These are phyloP conservation scores for Thera obeliscata DNA, from an alignment of 2,888 invertebrate species.

Conservation along the genomic window DNA sequence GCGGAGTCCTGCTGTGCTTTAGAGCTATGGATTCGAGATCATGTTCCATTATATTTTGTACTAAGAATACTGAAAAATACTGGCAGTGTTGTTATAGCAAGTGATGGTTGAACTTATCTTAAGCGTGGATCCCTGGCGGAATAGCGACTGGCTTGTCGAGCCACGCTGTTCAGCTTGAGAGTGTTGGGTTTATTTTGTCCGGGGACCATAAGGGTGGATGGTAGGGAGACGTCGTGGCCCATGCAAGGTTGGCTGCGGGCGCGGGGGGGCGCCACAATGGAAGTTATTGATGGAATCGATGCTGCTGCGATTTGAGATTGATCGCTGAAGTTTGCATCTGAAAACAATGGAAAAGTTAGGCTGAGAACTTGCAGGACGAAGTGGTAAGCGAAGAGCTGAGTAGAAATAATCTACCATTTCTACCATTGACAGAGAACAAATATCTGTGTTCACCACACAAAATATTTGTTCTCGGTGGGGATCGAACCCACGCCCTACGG, in stretches of 20 bases:
- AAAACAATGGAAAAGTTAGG: slow-evolving; percentile 11
- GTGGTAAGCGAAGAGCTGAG: not conserved
- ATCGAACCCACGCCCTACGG: too few species aligned
- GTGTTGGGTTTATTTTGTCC: slow-evolving; percentile 81
- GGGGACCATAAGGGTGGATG: slow-evolving; percentile 81
- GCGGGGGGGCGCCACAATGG: slow-evolving; percentile 60
- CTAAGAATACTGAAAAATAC: slow-evolving; percentile 69
- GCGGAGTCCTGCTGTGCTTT: slow-evolving; percentile 66
- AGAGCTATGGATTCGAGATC: slow-evolving; percentile 61
- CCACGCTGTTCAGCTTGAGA: slow-evolving; percentile 78
- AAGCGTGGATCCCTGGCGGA: slow-evolving; percentile 84
- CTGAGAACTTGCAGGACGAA: not conserved
- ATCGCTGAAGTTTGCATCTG: slow-evolving; percentile 42
- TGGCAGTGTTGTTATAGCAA: slow-evolving; percentile 54
- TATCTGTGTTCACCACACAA: too few species aligned
- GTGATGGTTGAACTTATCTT: slow-evolving; percentile 74
- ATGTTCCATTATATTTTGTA: slow-evolving; percentile 63
- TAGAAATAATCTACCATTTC: too few species aligned
- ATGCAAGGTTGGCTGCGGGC: slow-evolving; percentile 64
- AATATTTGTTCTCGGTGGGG: too few species aligned
- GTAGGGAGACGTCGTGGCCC: slow-evolving; percentile 58
- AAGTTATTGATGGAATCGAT: slow-evolving; percentile 37
- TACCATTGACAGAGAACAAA: too few species aligned
- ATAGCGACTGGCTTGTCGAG: slow-evolving; percentile 79
- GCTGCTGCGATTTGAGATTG: slow-evolving; percentile 26